Base-by-base conservation (phyloP, 2,888 invertebrate species). In the Unio pictorum region DNA sequence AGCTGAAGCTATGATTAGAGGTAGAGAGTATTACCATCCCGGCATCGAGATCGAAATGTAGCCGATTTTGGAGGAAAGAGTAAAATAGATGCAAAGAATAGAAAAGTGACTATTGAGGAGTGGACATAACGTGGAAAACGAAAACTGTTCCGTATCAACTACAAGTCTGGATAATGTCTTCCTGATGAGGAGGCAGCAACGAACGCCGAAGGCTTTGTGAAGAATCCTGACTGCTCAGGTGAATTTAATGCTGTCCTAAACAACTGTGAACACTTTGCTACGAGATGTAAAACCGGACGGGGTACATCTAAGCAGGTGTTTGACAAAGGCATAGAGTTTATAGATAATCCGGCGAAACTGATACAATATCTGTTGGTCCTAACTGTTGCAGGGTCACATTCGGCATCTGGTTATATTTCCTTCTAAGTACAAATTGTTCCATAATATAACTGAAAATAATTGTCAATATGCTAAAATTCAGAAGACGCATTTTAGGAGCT, bases 211-310 rank as follows among this genome's bases (percentile, higher is more conserved):
- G 26, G 63, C 11, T 20, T 73, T 17, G 57, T 66, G 7, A n/a
- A 30, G 5, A 34, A 66, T 4, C 66, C 66, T n/a, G 18, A 20
- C 4, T n/a, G n/a, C 4, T 71, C 64, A 63, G 58, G 68, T 1
- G 23, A 34, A n/a, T 74, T 65, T 45, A 18, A 74, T 64, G 4
- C 69, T 3, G 0, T 67, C n/a, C 56, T 0, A 3, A 74, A 74
- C 57, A 74, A 74, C 34, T 74, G 74, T 30, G 74, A 74, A 54
- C 74, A 74, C 66, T 71, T 74, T 64, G 74, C 71, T 0, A 71
- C 67, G 3, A 61, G 28, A 56, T 74, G 74, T 45, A 71, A 71
- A 62, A 67, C 67, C 8, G 74, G 74, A 15, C 23, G 11, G 0
- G 59, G 66, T 3, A 58, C 61, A 8, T 71, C 71, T 15, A 23